Evolutionary conservation across 1,140 invertebrate species (phyloP), one percentile per base, ranked within the genome.

Genomic region (Diabrotica virgifera): DNA sequence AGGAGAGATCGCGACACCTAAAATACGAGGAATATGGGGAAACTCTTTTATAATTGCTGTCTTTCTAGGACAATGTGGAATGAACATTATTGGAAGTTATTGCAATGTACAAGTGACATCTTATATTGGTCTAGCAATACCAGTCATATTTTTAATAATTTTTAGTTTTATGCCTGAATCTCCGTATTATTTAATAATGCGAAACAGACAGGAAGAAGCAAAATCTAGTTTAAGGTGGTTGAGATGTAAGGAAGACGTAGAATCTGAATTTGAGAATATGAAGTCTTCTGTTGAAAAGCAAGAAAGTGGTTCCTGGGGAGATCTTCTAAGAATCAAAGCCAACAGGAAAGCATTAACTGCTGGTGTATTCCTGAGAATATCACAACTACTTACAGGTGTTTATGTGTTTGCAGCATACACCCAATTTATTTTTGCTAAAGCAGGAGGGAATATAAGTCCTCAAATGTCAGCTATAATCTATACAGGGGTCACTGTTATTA

Each of bases 401-500:
- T 63, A 61, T 7, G 70, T 63, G 4, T 67, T 72, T 35, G 40
- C 64, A 0, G 11, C 66, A 38, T 72, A 72, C 55, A 63, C 65
- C 0, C 70, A 72, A 62, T 46, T 62, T 8, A 72, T 72, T 38
- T 72, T 72, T 38, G 12, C 70, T 12, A 60, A 70, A 64, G 63
- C 68, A n/a, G 68, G 65, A 6, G 68, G 73, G 0, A 73, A 70
- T 10, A 38, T 81, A 1, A 71, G 78, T 2, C 72, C 81, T 0
- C 74, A 70, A 0, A 59, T 76, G 9, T 74, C 77, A 0, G 80
- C 82, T 2, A 83, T 83, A 37, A 68, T 82, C 11, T 67, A 89
- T 60, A 87, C 85, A 58, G 70, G 77, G 1, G 74, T 88, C 12
- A 86, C 87, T 69, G 77, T 90, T 2, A 64, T 83, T 13, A 89